Evolutionary conservation across 2,888 invertebrate species (phyloP), one percentile per base, ranked within the genome.

Genomic region (Arctia plantaginis): DNA sequence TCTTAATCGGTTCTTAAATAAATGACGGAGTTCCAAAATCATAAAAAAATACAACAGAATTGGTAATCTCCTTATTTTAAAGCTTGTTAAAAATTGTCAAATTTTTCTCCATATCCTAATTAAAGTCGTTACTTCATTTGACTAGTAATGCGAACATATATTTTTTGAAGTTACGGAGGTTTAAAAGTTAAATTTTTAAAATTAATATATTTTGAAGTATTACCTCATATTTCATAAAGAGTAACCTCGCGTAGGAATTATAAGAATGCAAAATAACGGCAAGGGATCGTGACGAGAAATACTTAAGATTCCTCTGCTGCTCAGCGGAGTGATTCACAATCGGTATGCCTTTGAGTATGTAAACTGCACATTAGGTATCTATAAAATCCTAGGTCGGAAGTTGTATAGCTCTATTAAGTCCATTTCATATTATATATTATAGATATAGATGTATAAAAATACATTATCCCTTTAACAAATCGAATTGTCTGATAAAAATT

Each of bases 341-440:
- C 77, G 90, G 89, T 86, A 90, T 90, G 89, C 87, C 87, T 88
- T 86, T 85, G 86, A 82, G 75, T 77, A 72, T 81, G 80, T 77
- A 80, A 74, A 72, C 71, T 76, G 76, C 76, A 79, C 59, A 68
- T 73, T 68, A 69, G 62, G 41, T 70, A 62, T 44, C 30, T 23
- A 39, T 55, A 41, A 33, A 30, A 33, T 47, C 33, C 35, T 20
- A 33, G 23, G 20, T 7, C 30, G 62, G 30, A 27, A 59, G 62
- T 62, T 15, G 30, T 15, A 15, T 13, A 15, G 27, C 27, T 27
- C 27, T 59, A 15, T 30, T 12, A 1, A 15, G 15, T 6, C 6
- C 15, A 15, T 15, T 10, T 20, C 20, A 6, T 20, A 47, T 18
- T 44, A 3, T 44, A 44, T 4, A 44, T 44, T 1, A 1, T 2